Conservation (phyloP, 1,140 invertebrate species). For the Drosophila pachea region DNA sequence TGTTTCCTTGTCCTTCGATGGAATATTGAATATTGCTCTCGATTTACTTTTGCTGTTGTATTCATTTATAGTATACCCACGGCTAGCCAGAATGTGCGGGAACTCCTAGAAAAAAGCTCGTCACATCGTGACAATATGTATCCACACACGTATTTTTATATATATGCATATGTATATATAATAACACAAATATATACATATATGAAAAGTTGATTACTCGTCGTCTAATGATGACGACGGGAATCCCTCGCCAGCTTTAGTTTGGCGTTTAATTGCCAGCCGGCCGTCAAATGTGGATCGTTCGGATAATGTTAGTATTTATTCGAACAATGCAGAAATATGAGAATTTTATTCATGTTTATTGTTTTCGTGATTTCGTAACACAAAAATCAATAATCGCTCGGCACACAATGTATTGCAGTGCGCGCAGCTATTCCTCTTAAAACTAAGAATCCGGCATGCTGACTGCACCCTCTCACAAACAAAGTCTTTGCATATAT, state of each 20-base stretch:
- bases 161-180: background rate
- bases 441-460: conserved; percentile 20
- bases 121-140: conserved; percentile 47
- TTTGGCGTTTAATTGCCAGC: conserved; percentile 58
- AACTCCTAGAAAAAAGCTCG: conserved; percentile 37
- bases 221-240: conserved; percentile 57
- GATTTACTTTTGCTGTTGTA: conserved; percentile 1
- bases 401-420: background rate
- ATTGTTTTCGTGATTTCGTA: conserved; percentile 12
- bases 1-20: conserved; percentile 36
- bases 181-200: too few species aligned
- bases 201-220: conserved; percentile 28
- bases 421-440: conserved; percentile 6
- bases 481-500: conserved; percentile 22
- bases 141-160: background rate
- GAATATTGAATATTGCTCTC: conserved; percentile 24
- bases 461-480: conserved; percentile 7
- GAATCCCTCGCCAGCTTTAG: conserved; percentile 61
- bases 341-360: background rate
- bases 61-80: conserved; percentile 1
- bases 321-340: background rate
- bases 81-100: conserved; percentile 27
- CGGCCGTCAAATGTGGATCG: conserved; percentile 46
- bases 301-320: background rate
- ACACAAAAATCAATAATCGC: conserved; percentile 47